Base-by-base conservation (phyloP, 2,113 vertebrate genomes). In the Toxotes jaculatrix region DNA sequence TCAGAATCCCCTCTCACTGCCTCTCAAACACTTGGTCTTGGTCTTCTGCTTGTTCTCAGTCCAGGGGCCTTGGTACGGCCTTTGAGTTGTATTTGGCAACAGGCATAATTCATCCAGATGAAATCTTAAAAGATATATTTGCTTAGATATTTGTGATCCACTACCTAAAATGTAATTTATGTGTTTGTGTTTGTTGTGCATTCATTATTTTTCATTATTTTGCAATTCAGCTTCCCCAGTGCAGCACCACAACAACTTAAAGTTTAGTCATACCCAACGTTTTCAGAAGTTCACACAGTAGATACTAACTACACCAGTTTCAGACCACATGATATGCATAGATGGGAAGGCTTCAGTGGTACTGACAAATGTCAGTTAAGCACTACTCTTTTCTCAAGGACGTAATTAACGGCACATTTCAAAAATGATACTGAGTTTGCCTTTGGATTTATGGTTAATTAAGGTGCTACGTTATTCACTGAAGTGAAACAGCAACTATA, bases 1-100 rank as follows among this genome's bases (percentile, higher is more conserved):
- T 74, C 79, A 79, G 69, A 73, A 12, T 31, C 60, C 51, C 42
- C 36, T 72, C 40, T 75, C 81, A 83, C 83, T 83, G 85, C 85
- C 76, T 77, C 70, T 69, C 61, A 56, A 77, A 84, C 51, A 57
- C 64, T 66, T 85, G 47, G 27, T 40, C 23, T 62, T 72, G 14
- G 13, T 38, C 69, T 32, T 32, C 59, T 64, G 16, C 27, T 49
- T 49, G 36, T 63, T 63, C 17, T 55, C 45, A 56, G 6, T 53
- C 38, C 57, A 13, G 19, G 71, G 12, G 59, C 72, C 51, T 77
- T 69, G 23, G 32, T 74, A 43, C 32, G 72, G 11, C 36, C 12
- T 72, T 66, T 51, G 42, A 51, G 17, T 79, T 64, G 62, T 31
- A 63, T n/a, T 62, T 68, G 40, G 49, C 16, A 61, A 7, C 36